phyloP scores from a whole-genome alignment of 2,113 vertebrate genomes.

The Pterocles burchelli region DNA sequence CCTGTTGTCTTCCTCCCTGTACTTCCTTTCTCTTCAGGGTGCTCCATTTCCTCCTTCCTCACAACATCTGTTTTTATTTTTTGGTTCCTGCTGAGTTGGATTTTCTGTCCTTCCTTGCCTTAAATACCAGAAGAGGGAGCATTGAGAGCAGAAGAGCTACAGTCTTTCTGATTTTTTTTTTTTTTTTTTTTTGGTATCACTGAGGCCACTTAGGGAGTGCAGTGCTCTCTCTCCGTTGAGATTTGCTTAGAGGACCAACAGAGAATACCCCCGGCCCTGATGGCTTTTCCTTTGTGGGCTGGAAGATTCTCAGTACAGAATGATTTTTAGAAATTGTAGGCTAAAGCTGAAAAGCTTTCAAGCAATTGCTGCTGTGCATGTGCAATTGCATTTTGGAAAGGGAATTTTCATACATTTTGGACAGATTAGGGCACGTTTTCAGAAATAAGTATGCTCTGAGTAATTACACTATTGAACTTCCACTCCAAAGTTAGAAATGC shows the following conservation, averaged over 20 bases:
- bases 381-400: background rate
- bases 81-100: background rate
- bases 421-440: background rate
- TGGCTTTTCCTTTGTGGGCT: background rate
- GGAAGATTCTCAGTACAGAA: background rate
- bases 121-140: conserved; percentile 22
- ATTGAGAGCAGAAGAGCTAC: background rate
- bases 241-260: background rate
- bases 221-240: background rate
- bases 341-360: background rate
- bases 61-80: background rate
- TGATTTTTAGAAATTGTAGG: background rate
- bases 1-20: background rate
- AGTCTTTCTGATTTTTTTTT: background rate
- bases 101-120: background rate
- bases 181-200: background rate
- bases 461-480: background rate
- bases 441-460: background rate
- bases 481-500: background rate
- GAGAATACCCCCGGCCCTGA: background rate
- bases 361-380: background rate
- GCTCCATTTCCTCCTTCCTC: background rate
- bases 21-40: background rate
- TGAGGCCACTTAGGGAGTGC: background rate
- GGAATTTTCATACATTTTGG: background rate